Percentiles rank a stretch among this genome's conserved stretches.
Evolutionary conservation across 2,888 invertebrate genomes (phyloP).

Genomic region (Plagiodera versicolora): DNA sequence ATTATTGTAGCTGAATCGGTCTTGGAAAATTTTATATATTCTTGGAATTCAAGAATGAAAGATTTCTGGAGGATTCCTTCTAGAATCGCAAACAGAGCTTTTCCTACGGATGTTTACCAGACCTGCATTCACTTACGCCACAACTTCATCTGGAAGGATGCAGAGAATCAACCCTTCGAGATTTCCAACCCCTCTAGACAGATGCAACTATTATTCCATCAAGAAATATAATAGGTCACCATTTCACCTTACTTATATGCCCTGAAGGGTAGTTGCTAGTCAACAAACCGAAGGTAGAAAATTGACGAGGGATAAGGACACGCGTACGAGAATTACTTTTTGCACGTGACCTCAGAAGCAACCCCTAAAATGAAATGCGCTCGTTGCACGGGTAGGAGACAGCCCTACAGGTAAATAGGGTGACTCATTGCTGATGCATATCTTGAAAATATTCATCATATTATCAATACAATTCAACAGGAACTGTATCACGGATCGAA

Average conservation of each 20-base stretch:
- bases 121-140: background rate
- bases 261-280: background rate
- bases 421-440: background rate
- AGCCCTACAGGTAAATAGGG: slow-evolving; percentile 6
- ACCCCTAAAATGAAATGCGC: slow-evolving; percentile 17
- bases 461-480: background rate
- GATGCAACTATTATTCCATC: background rate
- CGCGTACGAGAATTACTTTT: slow-evolving; percentile 12
- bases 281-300: background rate
- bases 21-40: no score
- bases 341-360: slow-evolving; percentile 18
- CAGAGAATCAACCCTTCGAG: background rate
- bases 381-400: slow-evolving; percentile 5
- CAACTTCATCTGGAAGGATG: background rate
- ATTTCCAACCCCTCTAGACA: background rate
- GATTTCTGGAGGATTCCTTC: no score
- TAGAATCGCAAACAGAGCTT: background rate
- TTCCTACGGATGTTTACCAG: background rate
- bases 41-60: no score
- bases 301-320: slow-evolving; percentile 13
- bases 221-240: slow-evolving; percentile 17
- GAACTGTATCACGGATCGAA: no score
- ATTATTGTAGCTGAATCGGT: no score
- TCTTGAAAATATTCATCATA: background rate
- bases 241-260: slow-evolving; percentile 22